These are phyloP conservation scores for Cephus nigrinus DNA, from an alignment of 2,888 invertebrate genomes.

Conservation along the genomic window DNA sequence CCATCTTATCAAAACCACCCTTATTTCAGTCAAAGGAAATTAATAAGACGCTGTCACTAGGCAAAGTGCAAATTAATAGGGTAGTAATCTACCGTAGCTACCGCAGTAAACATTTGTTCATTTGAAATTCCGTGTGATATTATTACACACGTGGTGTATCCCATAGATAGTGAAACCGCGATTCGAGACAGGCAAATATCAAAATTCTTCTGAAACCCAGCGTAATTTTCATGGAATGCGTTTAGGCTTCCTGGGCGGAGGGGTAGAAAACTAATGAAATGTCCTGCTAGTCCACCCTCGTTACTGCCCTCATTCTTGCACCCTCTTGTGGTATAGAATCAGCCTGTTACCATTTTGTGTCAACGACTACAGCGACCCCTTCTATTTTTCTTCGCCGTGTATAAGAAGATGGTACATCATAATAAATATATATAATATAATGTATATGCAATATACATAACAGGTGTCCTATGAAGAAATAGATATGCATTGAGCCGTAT, in stretches of 20 bases:
- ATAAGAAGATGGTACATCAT: too few relatives aligned
- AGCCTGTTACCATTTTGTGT: background rate
- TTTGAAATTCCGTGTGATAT: background rate
- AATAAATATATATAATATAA: background rate
- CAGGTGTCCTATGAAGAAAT: background rate
- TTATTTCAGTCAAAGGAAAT: background rate
- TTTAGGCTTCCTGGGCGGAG: background rate
- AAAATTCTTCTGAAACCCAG: background rate
- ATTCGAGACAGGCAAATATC: background rate
- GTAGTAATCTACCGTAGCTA: background rate
- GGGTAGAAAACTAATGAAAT: conserved; percentile 10
- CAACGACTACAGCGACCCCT: background rate
- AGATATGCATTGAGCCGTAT: background rate
- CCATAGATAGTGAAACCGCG: background rate
- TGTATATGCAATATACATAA: background rate
- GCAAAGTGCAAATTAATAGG: background rate
- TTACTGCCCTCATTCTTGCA: conserved; percentile 27
- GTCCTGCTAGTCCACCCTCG: conserved; percentile 17
- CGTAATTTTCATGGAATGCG: conserved; percentile 8
- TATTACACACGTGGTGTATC: background rate
- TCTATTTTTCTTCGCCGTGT: background rate
- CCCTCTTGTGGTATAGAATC: conserved; percentile 8
- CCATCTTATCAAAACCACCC: background rate
- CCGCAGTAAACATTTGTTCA: background rate
- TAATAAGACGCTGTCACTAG: background rate